Evolutionary conservation across 2,113 vertebrate species (phyloP), one percentile per base, ranked within the genome.

Genomic region (Balaenoptera acutorostrata): DNA sequence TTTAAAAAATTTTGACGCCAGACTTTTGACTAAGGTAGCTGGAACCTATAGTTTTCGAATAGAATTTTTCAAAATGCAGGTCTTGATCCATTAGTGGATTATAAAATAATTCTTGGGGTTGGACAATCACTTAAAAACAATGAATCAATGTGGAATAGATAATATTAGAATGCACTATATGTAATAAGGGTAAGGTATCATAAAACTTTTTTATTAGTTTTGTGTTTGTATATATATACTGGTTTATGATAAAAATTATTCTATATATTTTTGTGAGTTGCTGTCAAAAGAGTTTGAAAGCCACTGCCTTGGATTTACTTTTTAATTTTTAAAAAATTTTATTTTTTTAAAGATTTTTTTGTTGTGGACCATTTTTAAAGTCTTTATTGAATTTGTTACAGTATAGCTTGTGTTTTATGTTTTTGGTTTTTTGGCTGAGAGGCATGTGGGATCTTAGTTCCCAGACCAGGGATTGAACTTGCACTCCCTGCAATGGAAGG

Each of bases 21-120:
- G 41, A 72, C 14, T 44, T 29, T 31, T 3, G 12, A 36, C 52
- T 84, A 68, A 2, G 55, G 8, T 63, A 23, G 33, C 25, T 88
- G 41, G 41, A 83, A 78, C 21, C 46, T 59, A 69, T 81, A 75
- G 83, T 72, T 68, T 83, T 77, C 72, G 23, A 75, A 66, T 14
- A n/a, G 9, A 29, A 61, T 77, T 90, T 90, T 87, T 83, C 36
- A 88, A 83, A 78, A 44, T 64, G 68, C 15, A 20, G 55, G 4
- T 49, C 55, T 57, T 95, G 36, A 82, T 39, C 18, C 23, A 31
- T 87, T 44, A 88, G 63, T 84, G 44, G 31, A 61, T 84, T 93
- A 78, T 80, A 61, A 97, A 96, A 83, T 66, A 78, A 91, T 83
- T 66, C 14, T 46, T 18, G n/a, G 31, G 21, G 21, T 89, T 74